Evolutionary conservation across 2,888 invertebrate genomes (phyloP).

Genomic region (Cerceris rybyensis): DNA sequence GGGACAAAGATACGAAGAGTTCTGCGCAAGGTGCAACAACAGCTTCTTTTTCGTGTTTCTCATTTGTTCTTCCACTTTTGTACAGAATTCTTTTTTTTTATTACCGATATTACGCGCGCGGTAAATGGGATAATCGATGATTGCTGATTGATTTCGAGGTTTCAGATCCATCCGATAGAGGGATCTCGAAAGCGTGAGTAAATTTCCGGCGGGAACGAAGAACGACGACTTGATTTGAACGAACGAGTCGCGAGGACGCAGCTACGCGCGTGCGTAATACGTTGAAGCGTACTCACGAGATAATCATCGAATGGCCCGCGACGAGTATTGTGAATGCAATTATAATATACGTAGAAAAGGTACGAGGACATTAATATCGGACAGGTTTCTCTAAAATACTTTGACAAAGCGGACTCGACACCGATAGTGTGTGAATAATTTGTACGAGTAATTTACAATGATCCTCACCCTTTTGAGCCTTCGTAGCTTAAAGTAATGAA

Average conservation of each 20-base stretch:
- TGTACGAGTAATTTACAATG: slow-evolving; percentile 72
- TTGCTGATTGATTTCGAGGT: not conserved
- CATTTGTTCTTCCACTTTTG: slow-evolving; percentile 1
- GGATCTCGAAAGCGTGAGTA: slow-evolving; percentile 20
- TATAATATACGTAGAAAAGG: slow-evolving; percentile 71
- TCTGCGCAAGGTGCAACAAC: not conserved
- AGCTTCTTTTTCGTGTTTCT: not conserved
- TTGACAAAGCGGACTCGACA: slow-evolving; percentile 75
- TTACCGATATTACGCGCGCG: not conserved
- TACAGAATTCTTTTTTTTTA: not conserved
- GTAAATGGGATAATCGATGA: not conserved
- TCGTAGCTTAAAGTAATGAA: slow-evolving; percentile 73
- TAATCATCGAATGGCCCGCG: slow-evolving; percentile 62
- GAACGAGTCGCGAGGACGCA: slow-evolving; percentile 59
- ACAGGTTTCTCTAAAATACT: slow-evolving; percentile 69
- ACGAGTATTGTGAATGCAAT: slow-evolving; percentile 61
- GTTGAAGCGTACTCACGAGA: slow-evolving; percentile 53
- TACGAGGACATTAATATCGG: slow-evolving; percentile 70
- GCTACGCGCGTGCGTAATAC: slow-evolving; percentile 33
- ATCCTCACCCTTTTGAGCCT: slow-evolving; percentile 70
- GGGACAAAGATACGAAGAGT: not conserved
- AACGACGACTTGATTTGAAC: slow-evolving; percentile 55
- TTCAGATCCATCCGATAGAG: not conserved
- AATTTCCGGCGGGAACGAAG: slow-evolving; percentile 47
- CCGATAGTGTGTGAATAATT: slow-evolving; percentile 72